Conservation (phyloP, 2,797 vertebrate species). For the Poliocrania exsul region DNA sequence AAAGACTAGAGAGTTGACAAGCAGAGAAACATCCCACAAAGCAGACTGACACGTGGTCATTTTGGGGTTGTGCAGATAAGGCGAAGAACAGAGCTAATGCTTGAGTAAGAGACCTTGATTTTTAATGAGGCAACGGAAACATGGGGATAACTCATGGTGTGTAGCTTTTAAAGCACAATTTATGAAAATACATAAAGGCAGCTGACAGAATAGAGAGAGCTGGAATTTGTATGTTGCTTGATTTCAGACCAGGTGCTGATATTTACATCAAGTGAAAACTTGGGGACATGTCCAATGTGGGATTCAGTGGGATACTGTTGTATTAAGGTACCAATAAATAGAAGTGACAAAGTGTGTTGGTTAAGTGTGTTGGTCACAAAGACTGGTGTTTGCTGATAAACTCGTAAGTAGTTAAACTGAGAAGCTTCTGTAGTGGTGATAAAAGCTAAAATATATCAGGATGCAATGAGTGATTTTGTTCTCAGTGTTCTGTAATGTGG, state of each 20-base stretch:
- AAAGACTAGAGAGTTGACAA: not conserved
- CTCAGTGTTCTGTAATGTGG: not conserved
- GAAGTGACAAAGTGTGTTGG: not conserved
- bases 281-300: not conserved
- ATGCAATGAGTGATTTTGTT: not conserved
- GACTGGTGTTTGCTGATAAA: slow-evolving; percentile 3
- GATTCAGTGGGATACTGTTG: not conserved
- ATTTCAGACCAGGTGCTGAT: not conserved
- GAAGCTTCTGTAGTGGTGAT: not conserved
- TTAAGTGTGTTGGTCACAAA: not conserved
- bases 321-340: not conserved
- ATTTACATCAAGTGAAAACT: not conserved
- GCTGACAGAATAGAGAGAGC: not conserved
- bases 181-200: not conserved
- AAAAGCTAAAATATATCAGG: not conserved
- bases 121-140: not conserved
- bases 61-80: not conserved
- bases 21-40: not conserved
- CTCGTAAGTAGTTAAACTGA: not conserved
- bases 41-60: not conserved
- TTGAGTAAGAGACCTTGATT: not conserved
- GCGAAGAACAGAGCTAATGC: not conserved
- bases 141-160: not conserved
- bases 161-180: not conserved
- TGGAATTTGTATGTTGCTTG: not conserved